phyloP scores from a whole-genome alignment of 2,888 invertebrate species.

The Scrobipalpa costella region DNA sequence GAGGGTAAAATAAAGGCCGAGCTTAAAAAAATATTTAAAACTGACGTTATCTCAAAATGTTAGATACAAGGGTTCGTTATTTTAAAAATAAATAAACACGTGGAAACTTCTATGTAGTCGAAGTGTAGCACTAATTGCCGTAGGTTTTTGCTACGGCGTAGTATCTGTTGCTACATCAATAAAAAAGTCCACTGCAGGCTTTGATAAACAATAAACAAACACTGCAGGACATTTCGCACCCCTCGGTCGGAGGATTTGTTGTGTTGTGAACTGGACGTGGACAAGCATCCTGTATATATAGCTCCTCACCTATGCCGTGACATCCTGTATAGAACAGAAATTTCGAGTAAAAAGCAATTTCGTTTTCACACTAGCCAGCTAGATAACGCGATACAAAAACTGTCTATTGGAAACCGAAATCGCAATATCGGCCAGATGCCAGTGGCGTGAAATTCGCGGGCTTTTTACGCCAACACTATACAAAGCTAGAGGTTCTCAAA shows the following conservation, averaged over 20 bases:
- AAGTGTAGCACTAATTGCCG: neutral
- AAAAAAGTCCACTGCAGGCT: too few relatives aligned
- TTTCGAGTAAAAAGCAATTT: slow-evolving; percentile 28
- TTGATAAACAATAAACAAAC: too few relatives aligned
- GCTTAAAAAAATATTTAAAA: too few relatives aligned
- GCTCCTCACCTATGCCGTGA: neutral
- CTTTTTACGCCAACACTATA: slow-evolving; percentile 32
- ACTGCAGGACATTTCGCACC: too few relatives aligned
- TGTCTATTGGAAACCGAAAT: slow-evolving; percentile 39
- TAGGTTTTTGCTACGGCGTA: neutral
- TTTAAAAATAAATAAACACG: too few relatives aligned
- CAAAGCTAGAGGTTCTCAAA: slow-evolving; percentile 4
- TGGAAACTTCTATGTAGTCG: too few relatives aligned
- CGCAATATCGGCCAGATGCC: slow-evolving; percentile 46
- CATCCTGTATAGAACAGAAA: slow-evolving; percentile 10
- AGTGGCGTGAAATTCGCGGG: slow-evolving; percentile 33
- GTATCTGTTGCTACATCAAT: neutral
- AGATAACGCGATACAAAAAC: slow-evolving; percentile 40
- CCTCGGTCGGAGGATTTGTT: too few relatives aligned
- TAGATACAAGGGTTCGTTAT: too few relatives aligned
- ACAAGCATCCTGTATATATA: neutral
- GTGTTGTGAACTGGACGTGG: too few relatives aligned
- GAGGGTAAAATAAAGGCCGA: too few relatives aligned
- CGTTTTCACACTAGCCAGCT: slow-evolving; percentile 25
- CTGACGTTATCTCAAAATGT: too few relatives aligned